Percentiles rank a stretch among this genome's conserved stretches.
Conservation (phyloP, 2,113 vertebrate genomes). For the Chaetodon auriga region DNA sequence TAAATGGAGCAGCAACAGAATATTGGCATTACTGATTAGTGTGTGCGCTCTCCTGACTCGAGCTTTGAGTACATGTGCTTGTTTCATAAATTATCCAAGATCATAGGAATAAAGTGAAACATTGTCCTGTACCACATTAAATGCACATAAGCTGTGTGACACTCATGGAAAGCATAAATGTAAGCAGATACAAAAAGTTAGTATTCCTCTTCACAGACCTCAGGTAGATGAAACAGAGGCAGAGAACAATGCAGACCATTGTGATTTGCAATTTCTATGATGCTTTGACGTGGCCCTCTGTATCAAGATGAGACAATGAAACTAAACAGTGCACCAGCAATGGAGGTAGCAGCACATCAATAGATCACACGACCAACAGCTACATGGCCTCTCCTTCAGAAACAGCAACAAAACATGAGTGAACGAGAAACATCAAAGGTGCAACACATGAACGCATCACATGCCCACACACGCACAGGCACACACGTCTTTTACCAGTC, state of each 20-base stretch:
- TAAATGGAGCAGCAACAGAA: slow-evolving; percentile 19
- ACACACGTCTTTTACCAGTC: slow-evolving; percentile 77
- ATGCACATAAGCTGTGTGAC: slow-evolving; percentile 20
- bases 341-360: slow-evolving; percentile 75
- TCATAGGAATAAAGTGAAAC: slow-evolving; percentile 34
- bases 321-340: slow-evolving; percentile 65
- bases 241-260: slow-evolving; percentile 47
- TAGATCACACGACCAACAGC: slow-evolving; percentile 70
- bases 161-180: slow-evolving; percentile 18
- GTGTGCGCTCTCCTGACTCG: background rate
- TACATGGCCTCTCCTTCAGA: slow-evolving; percentile 65
- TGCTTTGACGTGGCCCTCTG: slow-evolving; percentile 43
- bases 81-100: slow-evolving; percentile 11
- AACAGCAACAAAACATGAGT: slow-evolving; percentile 76
- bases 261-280: slow-evolving; percentile 43
- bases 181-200: background rate
- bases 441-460: too few relatives aligned
- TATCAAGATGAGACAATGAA: slow-evolving; percentile 48
- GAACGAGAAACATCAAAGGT: too few relatives aligned
- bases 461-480: slow-evolving; percentile 32
- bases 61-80: slow-evolving; percentile 11
- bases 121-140: background rate
- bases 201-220: slow-evolving; percentile 36
- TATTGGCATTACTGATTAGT: slow-evolving; percentile 1
- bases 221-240: slow-evolving; percentile 35